Base-by-base conservation (phyloP, 2,797 vertebrate genomes). In the Periparus ater region DNA sequence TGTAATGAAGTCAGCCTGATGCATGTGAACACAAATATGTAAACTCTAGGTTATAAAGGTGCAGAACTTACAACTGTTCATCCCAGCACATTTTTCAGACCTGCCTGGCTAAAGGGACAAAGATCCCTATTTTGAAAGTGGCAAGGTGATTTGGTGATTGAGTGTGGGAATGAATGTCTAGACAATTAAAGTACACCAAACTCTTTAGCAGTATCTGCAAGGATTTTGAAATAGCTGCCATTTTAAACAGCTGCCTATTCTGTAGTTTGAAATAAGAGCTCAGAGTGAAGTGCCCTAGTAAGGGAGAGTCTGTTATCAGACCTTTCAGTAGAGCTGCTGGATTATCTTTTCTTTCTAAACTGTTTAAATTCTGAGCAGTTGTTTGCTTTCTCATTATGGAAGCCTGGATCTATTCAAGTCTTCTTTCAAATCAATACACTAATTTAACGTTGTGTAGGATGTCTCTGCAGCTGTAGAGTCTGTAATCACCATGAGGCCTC, bases 381-480 rank as follows among this genome's bases (percentile, higher is more conserved):
- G 42, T 53, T 94, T 92, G 81, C 84, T 91, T 87, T 91, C 54
- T 84, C 30, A 25, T 89, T 87, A 71, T 26, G 40, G 66, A 92
- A n/a, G 30, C 54, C 29, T 74, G 29, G 42, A 77, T 85, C 68
- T 83, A 63, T 74, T 71, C 18, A 82, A 83, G 38, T 38, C 45
- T 51, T 66, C 73, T 26, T 91, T 71, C 34, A 80, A 71, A 95
- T 74, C 75, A 70, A 67, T 61, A 72, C 6, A 22, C 19, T 32
- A 72, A 82, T 55, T 32, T 61, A 86, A 72, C 0, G 9, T 62
- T 48, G 60, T 45, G 13, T 40, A 85, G 67, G 60, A 38, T 0
- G 2, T 13, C 51, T 73, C 53, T 65, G 27, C 45, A 76, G 70
- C 53, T 30, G 15, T n/a, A 47, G n/a, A 42, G 50, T 21, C 60